These are phyloP conservation scores for Pempheris klunzingeri DNA, from an alignment of 2,797 vertebrate species.

Conservation along the genomic window DNA sequence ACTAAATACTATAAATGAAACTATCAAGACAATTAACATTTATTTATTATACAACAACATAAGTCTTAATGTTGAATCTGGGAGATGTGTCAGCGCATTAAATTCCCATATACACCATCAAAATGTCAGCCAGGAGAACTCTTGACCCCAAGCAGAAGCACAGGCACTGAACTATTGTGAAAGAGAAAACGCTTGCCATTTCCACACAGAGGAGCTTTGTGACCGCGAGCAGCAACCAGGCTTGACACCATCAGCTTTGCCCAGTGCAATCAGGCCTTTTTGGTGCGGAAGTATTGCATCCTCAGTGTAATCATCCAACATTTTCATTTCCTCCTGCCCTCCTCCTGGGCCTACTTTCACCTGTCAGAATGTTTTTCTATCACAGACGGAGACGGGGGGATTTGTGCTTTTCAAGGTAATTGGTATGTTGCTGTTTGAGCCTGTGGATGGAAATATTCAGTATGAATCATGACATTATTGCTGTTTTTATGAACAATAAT, in stretches of 20 bases:
- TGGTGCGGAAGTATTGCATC: slow-evolving; percentile 36
- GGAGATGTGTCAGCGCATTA: slow-evolving; percentile 9
- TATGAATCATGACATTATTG: slow-evolving; percentile 35
- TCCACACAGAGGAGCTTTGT: slow-evolving; percentile 25
- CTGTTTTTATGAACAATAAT: slow-evolving; percentile 45
- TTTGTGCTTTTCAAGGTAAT: slow-evolving; percentile 44
- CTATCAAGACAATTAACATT: slow-evolving; percentile 9
- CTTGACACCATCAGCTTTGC: slow-evolving; percentile 27
- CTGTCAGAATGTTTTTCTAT: slow-evolving; percentile 46
- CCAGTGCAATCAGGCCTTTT: slow-evolving; percentile 53
- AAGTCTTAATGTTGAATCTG: slow-evolving; percentile 20
- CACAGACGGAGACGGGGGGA: not conserved
- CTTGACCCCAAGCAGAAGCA: slow-evolving; percentile 39
- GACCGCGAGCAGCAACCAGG: not conserved
- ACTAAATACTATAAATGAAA: slow-evolving; percentile 18
- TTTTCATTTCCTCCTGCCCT: slow-evolving; percentile 48
- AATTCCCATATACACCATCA: slow-evolving; percentile 13
- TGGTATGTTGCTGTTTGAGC: slow-evolving; percentile 37
- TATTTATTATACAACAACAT: not conserved
- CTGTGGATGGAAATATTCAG: slow-evolving; percentile 21
- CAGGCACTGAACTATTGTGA: slow-evolving; percentile 1
- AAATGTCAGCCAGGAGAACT: slow-evolving; percentile 63
- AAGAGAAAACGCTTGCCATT: slow-evolving; percentile 38
- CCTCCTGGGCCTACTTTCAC: slow-evolving; percentile 40
- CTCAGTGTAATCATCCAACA: slow-evolving; percentile 35